Evolutionary conservation across 2,113 vertebrate genomes (phyloP).

Genomic region (Phylloscopus trochiloides): DNA sequence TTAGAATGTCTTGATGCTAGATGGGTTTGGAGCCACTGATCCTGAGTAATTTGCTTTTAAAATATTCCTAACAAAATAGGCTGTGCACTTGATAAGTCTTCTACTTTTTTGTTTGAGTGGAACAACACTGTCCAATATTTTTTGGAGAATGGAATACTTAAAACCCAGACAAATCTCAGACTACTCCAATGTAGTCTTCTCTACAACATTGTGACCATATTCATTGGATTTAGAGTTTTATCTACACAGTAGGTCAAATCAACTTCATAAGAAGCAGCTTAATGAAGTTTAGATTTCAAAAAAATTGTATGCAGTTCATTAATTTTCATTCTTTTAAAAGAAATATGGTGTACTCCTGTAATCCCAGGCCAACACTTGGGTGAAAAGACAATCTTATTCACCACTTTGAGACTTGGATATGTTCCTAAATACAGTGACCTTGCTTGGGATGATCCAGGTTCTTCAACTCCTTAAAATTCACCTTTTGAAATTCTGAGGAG

Average conservation of each 20-base stretch:
- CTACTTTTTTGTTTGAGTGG: background rate
- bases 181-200: background rate
- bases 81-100: background rate
- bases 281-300: background rate
- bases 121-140: background rate
- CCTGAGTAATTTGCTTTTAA: background rate
- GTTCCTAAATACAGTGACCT: background rate
- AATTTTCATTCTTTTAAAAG: background rate
- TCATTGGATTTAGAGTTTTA: background rate
- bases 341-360: background rate
- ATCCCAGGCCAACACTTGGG: background rate
- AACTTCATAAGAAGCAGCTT: background rate
- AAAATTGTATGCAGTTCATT: background rate
- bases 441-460: background rate
- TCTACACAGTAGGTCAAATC: background rate
- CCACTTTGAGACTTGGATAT: background rate
- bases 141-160: background rate
- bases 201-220: accelerated
- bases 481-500: background rate
- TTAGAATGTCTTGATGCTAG: background rate
- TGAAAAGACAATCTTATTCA: background rate
- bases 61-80: background rate
- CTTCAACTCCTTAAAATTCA: background rate
- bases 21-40: background rate
- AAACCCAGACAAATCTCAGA: background rate